Base-by-base conservation (phyloP, 2,797 vertebrate species). In the Cichlasoma orientale region DNA sequence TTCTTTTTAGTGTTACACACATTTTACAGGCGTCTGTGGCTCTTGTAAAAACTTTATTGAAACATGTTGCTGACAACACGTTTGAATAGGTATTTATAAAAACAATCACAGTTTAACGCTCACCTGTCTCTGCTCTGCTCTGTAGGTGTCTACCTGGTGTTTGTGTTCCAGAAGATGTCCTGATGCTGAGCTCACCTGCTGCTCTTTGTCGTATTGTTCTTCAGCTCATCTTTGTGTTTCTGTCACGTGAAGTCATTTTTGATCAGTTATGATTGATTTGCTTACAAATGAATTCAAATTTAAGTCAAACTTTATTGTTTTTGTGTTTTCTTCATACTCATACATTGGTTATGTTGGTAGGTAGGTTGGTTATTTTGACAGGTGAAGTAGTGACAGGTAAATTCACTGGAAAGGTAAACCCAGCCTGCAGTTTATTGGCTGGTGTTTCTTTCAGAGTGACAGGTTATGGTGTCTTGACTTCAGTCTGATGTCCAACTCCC, bases 121-220 rank as follows among this genome's bases (percentile, higher is more conserved):
- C 1, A 4, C 0, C 8, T 55, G 27, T 52, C 12, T 80, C 2
- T 55, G 9, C 14, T 80, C 2, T 55, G 8, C 71, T 84, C 79
- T 92, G 5, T 85, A 99, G 98, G 97, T 93, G 95, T 99, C 93
- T 99, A 99, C 93, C 92, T 99, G 95, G 96, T 98, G 76, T 99
- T 97, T 90, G 97, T 97, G 47, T 99, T 99, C 84, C 97, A 99
- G 95, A 99, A 99, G 89, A 96, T 96, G 82, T 89, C 90, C 63
- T 95, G 89, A 92, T 75, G 25, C 29, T 58, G 61, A 18, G 38
- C 9, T 50, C 25, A 0, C 50, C 50, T 16, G 16, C 27, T 27
- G 18, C 27, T 23, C 19, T 56, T 36, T 23, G 38, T 36, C 50
- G 53, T 63, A 38, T 9, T 36, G 12, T 66, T 70, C 14, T 47